Evolutionary conservation across 2,888 invertebrate species (phyloP).

Genomic region (Chrysomela aeneicollis): DNA sequence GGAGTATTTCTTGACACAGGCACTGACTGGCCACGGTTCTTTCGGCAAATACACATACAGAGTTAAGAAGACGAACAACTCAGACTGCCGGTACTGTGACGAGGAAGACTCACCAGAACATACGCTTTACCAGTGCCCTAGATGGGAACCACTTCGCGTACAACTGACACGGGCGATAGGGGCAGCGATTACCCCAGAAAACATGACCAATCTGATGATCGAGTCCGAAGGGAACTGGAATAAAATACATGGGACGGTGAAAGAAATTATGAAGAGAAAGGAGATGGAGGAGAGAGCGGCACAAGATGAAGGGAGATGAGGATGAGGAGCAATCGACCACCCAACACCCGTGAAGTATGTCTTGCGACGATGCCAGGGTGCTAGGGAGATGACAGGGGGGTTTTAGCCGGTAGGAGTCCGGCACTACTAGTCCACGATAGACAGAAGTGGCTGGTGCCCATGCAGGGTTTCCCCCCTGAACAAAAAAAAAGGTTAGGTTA

Average conservation of each 20-base stretch:
- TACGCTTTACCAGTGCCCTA: not conserved
- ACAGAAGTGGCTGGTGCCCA: not conserved
- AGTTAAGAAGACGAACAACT: not conserved
- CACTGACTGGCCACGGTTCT: constrained; percentile 1
- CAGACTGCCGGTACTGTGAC: not conserved
- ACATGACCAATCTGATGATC: too few species aligned
- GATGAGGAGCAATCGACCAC: not conserved
- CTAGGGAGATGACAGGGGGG: not conserved
- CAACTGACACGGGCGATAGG: too few species aligned
- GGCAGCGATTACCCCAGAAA: too few species aligned
- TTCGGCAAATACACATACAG: not conserved
- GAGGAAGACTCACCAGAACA: not conserved
- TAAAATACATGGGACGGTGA: not conserved
- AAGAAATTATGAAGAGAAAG: constrained; percentile 5
- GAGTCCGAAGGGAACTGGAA: not conserved
- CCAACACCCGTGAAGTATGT: not conserved
- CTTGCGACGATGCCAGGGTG: not conserved
- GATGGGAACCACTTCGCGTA: not conserved
- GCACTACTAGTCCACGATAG: not conserved
- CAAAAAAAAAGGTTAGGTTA: constrained; percentile 15
- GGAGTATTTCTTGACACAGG: not conserved
- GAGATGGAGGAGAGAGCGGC: not conserved
- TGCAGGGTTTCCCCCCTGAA: not conserved
- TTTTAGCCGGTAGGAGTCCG: constrained; percentile 4
- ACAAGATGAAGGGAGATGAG: not conserved